Percentiles rank a stretch among this genome's conserved stretches.
These are phyloP conservation scores for Euproctis similis DNA, from an alignment of 2,888 invertebrate species.

Conservation along the genomic window DNA sequence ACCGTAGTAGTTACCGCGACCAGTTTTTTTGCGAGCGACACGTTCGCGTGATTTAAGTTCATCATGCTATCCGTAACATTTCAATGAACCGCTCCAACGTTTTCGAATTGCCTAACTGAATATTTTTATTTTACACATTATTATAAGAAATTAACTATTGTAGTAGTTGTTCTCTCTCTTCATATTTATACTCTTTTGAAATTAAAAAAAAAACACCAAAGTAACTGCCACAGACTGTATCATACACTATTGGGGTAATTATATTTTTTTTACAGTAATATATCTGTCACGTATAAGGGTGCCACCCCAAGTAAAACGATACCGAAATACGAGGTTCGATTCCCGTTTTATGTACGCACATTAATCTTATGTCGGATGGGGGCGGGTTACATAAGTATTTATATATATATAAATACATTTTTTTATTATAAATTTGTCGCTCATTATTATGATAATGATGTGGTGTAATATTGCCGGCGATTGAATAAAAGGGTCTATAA, in stretches of 20 bases:
- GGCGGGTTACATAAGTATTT: conserved; percentile 42
- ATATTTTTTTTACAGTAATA: conserved; percentile 26
- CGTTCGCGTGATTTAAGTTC: conserved; percentile 48
- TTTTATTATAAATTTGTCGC: conserved; percentile 33
- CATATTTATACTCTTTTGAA: too few relatives aligned
- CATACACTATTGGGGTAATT: conserved; percentile 23
- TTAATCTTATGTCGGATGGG: conserved; percentile 58
- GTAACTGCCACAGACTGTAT: conserved; percentile 1
- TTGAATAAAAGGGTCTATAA: conserved; percentile 8
- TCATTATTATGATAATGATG: conserved; percentile 21
- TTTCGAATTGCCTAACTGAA: too few relatives aligned
- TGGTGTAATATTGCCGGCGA: conserved; percentile 17
- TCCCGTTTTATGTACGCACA: conserved; percentile 42
- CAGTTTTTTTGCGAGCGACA: conserved; percentile 38
- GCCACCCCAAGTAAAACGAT: conserved; percentile 51
- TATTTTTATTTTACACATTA: too few relatives aligned
- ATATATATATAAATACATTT: too few relatives aligned
- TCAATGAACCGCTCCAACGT: conserved; percentile 50
- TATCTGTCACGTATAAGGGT: conserved; percentile 29
- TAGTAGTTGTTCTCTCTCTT: too few relatives aligned
- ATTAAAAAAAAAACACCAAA: too few relatives aligned
- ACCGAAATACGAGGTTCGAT: conserved; percentile 54
- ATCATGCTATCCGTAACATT: conserved; percentile 52
- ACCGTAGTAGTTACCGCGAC: too few relatives aligned
- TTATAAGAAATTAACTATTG: too few relatives aligned